Percentiles rank a stretch among this genome's conserved stretches.
phyloP scores from a whole-genome alignment of 1,140 invertebrate species.

The Solenopsis fugax region DNA sequence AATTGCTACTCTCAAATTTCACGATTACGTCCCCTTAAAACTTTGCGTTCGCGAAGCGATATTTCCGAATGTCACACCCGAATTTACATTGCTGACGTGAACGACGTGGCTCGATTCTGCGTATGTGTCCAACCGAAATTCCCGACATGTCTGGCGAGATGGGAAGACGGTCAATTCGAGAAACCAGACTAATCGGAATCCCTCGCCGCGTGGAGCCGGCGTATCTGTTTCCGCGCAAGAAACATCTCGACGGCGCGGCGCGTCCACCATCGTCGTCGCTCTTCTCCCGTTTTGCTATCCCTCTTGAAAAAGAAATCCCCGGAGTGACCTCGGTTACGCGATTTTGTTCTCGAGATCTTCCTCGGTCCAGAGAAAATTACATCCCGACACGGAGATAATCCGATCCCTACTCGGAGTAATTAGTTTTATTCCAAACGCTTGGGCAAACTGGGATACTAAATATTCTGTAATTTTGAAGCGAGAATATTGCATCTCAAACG shows the following conservation, averaged over 20 bases:
- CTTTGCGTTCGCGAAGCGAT: conserved; percentile 8
- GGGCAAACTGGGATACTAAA: not conserved
- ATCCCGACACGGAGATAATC: conserved; percentile 15
- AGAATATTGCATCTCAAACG: not conserved
- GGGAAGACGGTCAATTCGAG: conserved; percentile 63
- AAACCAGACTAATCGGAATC: conserved; percentile 63
- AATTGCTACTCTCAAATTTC: not conserved
- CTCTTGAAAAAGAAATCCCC: conserved; percentile 2
- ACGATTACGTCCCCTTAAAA: not conserved
- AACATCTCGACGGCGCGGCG: conserved; percentile 38
- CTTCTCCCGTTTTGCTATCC: conserved; percentile 22
- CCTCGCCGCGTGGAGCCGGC: conserved; percentile 6
- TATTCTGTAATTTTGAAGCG: not conserved
- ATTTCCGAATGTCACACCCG: conserved; percentile 23
- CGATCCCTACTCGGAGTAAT: conserved; percentile 26
- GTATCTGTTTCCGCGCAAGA: conserved; percentile 38
- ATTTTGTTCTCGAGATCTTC: conserved; percentile 13
- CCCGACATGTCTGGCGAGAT: conserved; percentile 61
- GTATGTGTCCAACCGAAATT: conserved; percentile 68
- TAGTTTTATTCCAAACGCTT: conserved; percentile 40
- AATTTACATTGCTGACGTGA: conserved; percentile 70
- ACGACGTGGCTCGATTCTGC: conserved; percentile 63
- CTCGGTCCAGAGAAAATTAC: conserved; percentile 12
- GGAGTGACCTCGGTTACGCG: not conserved
- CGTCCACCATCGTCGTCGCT: not conserved